Evolutionary conservation across 2,113 vertebrate species (phyloP), one percentile per base, ranked within the genome.

Genomic region (Paralichthys olivaceus): DNA sequence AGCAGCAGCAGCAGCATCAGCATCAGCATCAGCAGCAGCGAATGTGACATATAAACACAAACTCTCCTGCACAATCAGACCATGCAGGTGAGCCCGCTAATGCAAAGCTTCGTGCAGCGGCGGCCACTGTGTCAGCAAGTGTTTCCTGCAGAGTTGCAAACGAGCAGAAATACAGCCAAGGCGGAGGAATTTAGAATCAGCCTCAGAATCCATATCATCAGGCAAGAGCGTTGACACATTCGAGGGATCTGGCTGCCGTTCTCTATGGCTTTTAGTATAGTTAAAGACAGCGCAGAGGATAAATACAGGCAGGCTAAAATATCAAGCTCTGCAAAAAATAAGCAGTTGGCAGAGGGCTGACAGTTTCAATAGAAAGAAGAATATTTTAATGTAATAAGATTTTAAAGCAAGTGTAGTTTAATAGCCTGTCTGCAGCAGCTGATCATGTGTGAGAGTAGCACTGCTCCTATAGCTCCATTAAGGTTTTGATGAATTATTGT

Each of bases 101-200:
- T 43, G 51, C 28, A 53, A 61, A 58, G 60, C 67, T 49, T 40
- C 19, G 1, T 49, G 60, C 14, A 49, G 70, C 34, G 6, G 58
- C 69, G 29, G 66, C 12, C 14, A 20, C 12, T 13, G 5, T 34
- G 43, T 57, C 40, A 32, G 53, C 23, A 15, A 26, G 47, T 37
- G 53, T 61, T 49, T 69, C 25, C 61, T 32, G 22, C 28, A 17
- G 56, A 68, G 51, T 25, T 68, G 63, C 19, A 28, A 26, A 22
- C 7, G 68, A 28, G 54, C 54, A 20, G 26, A 32, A 40, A 51
- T n/a, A 29, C 25, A 62, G 28, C 8, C 69, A 23, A 20, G 5
- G 13, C 14, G 9, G 29, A 25, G 32, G 26, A 60, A 23, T n/a
- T 53, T 1, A 47, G 25, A 32, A 49, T 60, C 20, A 22, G 62